Evolutionary conservation across 1,140 invertebrate genomes (phyloP), one percentile per base, ranked within the genome.

Genomic region (Batillaria attramentaria): DNA sequence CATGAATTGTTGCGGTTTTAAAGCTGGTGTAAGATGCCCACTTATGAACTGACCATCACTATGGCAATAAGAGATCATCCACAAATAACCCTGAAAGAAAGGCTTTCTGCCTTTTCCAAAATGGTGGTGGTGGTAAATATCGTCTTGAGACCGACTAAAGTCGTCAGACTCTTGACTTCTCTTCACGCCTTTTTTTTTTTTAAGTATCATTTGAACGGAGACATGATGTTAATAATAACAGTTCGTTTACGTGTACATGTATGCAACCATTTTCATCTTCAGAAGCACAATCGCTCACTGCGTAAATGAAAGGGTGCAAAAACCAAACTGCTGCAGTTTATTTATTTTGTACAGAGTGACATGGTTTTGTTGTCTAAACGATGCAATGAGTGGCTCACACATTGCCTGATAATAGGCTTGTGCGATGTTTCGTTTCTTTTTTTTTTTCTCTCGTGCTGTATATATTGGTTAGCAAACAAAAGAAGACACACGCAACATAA

Each of bases 371-470:
- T n/a, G n/a, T 6, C 37, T 3, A 46, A 20, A 35, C 4, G 37
- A 70, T 70, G 68, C 68, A 70, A 70, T 70, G 39, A n/a, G 31
- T 5, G 57, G n/a, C n/a, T n/a, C n/a, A n/a, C n/a, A n/a, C n/a
- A n/a, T n/a, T n/a, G n/a, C n/a, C n/a, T n/a, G n/a, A n/a, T n/a
- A n/a, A n/a, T n/a, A n/a, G n/a, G n/a, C n/a, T n/a, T n/a, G n/a
- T n/a, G n/a, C n/a, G n/a, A n/a, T n/a, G 31, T 70, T 46, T 70
- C 35, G 28, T n/a, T 3, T 3, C 39, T 24, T 43, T 42, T 70
- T 28, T 8, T n/a, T 39, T 46, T 28, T 70, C 42, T 13, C 42
- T 69, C 39, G 24, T 70, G 28, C 50, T 70, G 20, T 3, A 70
- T 37, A 41, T 28, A 4, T 70, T 39, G 68, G 31, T n/a, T 28